These are phyloP conservation scores for Ictalurus punctatus DNA, from an alignment of 2,113 vertebrate genomes.

Conservation along the genomic window DNA sequence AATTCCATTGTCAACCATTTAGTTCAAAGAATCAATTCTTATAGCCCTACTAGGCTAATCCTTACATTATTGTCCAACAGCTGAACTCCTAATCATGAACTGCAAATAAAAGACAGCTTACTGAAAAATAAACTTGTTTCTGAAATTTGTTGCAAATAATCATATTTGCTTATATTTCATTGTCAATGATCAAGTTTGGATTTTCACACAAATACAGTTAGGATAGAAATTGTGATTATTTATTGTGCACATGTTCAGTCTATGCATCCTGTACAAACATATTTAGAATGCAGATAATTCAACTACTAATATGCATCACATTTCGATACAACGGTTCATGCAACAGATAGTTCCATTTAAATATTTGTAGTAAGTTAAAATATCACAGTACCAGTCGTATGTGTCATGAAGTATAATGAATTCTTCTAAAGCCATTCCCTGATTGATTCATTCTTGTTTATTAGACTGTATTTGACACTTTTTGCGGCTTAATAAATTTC, in stretches of 20 bases:
- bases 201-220: not conserved
- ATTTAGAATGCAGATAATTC: not conserved
- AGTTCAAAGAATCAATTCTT: too few relatives aligned
- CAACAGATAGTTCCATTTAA: not conserved
- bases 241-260: not conserved
- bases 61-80: not conserved
- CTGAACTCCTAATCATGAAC: not conserved
- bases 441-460: not conserved
- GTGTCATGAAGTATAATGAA: not conserved
- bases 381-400: not conserved
- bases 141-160: not conserved
- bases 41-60: too few relatives aligned
- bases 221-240: not conserved
- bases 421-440: not conserved
- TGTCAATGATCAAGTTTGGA: not conserved
- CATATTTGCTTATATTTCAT: not conserved
- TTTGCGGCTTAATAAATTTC: constrained; percentile 34
- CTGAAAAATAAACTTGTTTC: not conserved
- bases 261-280: not conserved
- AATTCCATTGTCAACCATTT: not conserved
- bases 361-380: not conserved
- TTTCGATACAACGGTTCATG: not conserved
- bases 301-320: not conserved
- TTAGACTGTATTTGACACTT: constrained; percentile 27
- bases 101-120: not conserved